Conservation (phyloP, 2,888 invertebrate species). For the Thysanoteuthis rhombus region DNA sequence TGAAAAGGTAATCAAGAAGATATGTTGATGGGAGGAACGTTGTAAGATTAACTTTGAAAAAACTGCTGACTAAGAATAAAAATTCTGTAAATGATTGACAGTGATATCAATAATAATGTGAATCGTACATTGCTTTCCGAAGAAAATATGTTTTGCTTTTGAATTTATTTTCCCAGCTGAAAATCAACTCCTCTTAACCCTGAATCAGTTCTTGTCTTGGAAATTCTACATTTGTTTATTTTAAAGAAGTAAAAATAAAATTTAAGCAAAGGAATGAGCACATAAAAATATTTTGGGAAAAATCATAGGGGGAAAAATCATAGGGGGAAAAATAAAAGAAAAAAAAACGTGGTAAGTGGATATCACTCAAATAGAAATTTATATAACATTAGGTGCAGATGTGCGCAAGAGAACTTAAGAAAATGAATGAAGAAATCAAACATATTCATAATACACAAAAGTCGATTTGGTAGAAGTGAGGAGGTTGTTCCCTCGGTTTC, state of each 20-base stretch:
- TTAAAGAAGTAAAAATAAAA: neutral
- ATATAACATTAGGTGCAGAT: too few relatives aligned
- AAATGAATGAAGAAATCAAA: neutral
- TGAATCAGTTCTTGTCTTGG: neutral
- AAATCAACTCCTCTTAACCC: neutral
- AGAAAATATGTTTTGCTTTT: neutral
- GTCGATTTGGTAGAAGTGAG: neutral
- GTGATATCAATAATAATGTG: neutral
- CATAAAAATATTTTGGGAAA: neutral
- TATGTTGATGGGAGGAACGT: neutral
- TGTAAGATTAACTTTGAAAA: neutral
- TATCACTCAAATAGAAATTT: neutral
- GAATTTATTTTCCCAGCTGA: neutral
- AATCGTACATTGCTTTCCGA: neutral
- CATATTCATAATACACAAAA: neutral
- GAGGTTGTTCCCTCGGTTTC: neutral
- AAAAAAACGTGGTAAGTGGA: neutral
- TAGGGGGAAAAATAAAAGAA: neutral
- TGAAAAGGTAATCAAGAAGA: neutral
- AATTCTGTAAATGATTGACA: neutral
- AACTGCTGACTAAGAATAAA: neutral
- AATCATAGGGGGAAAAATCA: too few relatives aligned
- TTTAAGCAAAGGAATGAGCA: neutral
- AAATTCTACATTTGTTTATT: neutral
- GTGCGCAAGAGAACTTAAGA: neutral